These are phyloP conservation scores for Buphagus erythrorhynchus DNA, from an alignment of 2,797 vertebrate genomes.

Conservation along the genomic window DNA sequence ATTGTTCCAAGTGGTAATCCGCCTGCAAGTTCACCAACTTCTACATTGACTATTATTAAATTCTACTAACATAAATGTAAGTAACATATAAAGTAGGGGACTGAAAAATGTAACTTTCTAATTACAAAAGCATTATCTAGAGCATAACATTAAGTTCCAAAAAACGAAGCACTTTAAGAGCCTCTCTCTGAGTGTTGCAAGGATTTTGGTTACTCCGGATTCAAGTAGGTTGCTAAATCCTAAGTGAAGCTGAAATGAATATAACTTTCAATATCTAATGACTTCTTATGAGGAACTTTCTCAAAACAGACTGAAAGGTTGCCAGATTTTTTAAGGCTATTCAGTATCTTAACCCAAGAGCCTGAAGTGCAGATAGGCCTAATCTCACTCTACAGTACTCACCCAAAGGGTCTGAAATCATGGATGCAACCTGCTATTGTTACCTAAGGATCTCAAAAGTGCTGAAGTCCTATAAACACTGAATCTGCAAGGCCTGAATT, in stretches of 20 bases:
- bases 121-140: neutral
- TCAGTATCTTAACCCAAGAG: neutral
- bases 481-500: neutral
- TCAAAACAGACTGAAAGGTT: neutral
- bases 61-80: neutral
- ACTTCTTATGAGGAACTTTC: neutral
- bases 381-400: neutral
- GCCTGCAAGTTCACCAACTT: neutral
- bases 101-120: neutral
- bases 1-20: neutral
- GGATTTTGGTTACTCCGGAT: neutral
- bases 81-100: neutral
- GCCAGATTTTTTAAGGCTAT: neutral
- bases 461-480: neutral
- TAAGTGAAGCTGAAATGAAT: neutral
- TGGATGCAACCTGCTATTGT: neutral
- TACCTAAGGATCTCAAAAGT: neutral
- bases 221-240: neutral
- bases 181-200: neutral
- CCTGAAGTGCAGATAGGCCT: neutral
- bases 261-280: neutral
- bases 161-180: neutral
- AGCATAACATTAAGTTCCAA: neutral
- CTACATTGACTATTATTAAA: neutral
- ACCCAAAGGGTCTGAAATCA: neutral